Evolutionary conservation across 2,888 invertebrate species (phyloP).

Genomic region (Conchocele bisecta): DNA sequence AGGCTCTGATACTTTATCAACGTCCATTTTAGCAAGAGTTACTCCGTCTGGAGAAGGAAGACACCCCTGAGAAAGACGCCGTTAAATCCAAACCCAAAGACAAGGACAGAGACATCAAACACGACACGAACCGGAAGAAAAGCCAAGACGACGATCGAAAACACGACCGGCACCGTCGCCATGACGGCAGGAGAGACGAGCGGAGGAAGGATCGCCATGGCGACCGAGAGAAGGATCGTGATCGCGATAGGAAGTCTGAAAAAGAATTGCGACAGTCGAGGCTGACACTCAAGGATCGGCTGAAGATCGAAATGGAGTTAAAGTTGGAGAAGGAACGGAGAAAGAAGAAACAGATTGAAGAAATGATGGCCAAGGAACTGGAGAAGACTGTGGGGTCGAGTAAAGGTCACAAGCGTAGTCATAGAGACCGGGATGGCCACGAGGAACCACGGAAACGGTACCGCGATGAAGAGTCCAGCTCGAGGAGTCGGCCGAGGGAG

Average conservation of each 20-base stretch:
- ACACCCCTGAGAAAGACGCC: background rate
- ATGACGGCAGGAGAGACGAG: slow-evolving; percentile 18
- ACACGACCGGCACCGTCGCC: background rate
- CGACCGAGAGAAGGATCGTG: slow-evolving; percentile 40
- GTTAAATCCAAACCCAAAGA: slow-evolving; percentile 18
- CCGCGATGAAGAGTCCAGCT: slow-evolving; percentile 37
- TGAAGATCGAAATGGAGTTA: slow-evolving; percentile 58
- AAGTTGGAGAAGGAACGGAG: slow-evolving; percentile 58
- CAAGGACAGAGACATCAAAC: slow-evolving; percentile 33
- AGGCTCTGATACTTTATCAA: too few species aligned
- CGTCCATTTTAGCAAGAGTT: slow-evolving; percentile 4
- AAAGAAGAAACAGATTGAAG: slow-evolving; percentile 64
- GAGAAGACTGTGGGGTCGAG: slow-evolving; percentile 58
- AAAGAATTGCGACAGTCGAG: slow-evolving; percentile 51
- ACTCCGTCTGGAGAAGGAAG: slow-evolving; percentile 4
- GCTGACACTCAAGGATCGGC: slow-evolving; percentile 53
- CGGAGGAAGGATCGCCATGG: slow-evolving; percentile 7
- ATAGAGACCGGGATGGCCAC: slow-evolving; percentile 15
- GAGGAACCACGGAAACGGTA: slow-evolving; percentile 40
- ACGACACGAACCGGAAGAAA: slow-evolving; percentile 19
- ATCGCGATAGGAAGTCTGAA: slow-evolving; percentile 34
- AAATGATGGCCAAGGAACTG: slow-evolving; percentile 66
- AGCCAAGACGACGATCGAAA: slow-evolving; percentile 36
- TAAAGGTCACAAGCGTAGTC: slow-evolving; percentile 33
- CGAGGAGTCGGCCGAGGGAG: too few species aligned